Evolutionary conservation across 2,113 vertebrate genomes (phyloP).

Genomic region (Zonotrichia leucophrys): DNA sequence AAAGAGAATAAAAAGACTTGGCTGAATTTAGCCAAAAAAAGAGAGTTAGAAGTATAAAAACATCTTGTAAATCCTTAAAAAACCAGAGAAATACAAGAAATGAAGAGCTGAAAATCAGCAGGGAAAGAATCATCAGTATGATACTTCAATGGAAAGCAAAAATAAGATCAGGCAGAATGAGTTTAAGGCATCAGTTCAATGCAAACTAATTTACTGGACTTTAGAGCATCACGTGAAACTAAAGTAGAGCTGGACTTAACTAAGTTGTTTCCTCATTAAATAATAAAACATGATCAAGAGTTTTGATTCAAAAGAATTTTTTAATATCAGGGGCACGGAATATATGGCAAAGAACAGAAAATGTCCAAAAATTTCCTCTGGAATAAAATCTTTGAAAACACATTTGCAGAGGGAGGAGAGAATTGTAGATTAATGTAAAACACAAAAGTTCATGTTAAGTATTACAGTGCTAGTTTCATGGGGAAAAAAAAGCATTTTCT

Average conservation of each 20-base stretch:
- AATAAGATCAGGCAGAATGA: background rate
- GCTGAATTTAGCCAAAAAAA: background rate
- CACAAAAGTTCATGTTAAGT: background rate
- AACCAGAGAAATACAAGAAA: background rate
- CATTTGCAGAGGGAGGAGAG: background rate
- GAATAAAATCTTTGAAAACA: background rate
- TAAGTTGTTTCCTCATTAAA: background rate
- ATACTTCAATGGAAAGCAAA: background rate
- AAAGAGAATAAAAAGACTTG: background rate
- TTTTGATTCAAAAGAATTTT: background rate
- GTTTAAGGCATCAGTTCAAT: background rate
- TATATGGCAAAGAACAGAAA: background rate
- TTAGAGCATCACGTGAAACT: background rate
- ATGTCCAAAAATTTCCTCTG: background rate
- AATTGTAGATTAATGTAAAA: rapidly evolving
- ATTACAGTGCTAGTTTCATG: background rate
- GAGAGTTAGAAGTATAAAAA: background rate
- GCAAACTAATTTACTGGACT: background rate
- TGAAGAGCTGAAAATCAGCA: background rate
- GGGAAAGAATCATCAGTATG: background rate
- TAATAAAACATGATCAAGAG: background rate
- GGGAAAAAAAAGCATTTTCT: background rate
- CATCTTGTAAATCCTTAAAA: background rate
- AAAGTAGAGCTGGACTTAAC: background rate
- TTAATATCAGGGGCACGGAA: background rate